A percentile compares a stretch with the other conserved stretches of the same genome.
These are phyloP conservation scores for Lycia hirtaria DNA, from an alignment of 2,888 invertebrate species.

Conservation along the genomic window DNA sequence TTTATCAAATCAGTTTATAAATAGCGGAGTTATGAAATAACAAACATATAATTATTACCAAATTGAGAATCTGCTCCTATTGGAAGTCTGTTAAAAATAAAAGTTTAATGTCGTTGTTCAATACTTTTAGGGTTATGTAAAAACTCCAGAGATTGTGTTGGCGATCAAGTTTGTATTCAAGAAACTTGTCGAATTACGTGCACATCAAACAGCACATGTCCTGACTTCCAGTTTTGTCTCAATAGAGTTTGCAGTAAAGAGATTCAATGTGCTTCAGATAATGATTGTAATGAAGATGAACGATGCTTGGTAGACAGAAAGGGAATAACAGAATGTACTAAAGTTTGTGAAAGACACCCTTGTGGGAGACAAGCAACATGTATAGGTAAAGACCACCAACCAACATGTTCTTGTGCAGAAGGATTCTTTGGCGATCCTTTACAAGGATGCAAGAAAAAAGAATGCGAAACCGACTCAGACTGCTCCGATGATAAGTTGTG, in stretches of 20 bases:
- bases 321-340: conserved; percentile 91
- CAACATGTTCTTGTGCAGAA: conserved; percentile 90
- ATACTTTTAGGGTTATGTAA: conserved; percentile 88
- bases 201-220: conserved; percentile 91
- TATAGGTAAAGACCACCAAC: conserved; percentile 88
- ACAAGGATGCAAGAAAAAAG: conserved; percentile 91
- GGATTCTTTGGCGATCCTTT: conserved; percentile 94
- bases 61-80: too few relatives aligned
- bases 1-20: too few relatives aligned
- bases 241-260: conserved; percentile 95
- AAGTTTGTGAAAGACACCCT: conserved; percentile 89
- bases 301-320: conserved; percentile 88
- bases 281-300: conserved; percentile 90
- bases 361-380: conserved; percentile 95
- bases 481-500: conserved; percentile 94
- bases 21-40: too few relatives aligned
- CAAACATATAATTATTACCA: too few relatives aligned
- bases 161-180: conserved; percentile 94
- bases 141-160: conserved; percentile 93
- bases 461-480: conserved; percentile 89
- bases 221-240: conserved; percentile 93
- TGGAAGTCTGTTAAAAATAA: too few relatives aligned
- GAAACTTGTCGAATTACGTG: conserved; percentile 94
- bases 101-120: too few relatives aligned
- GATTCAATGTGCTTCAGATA: conserved; percentile 89